These are phyloP conservation scores for Halcyon chelicuti DNA, from an alignment of 2,797 vertebrate species.

Conservation along the genomic window DNA sequence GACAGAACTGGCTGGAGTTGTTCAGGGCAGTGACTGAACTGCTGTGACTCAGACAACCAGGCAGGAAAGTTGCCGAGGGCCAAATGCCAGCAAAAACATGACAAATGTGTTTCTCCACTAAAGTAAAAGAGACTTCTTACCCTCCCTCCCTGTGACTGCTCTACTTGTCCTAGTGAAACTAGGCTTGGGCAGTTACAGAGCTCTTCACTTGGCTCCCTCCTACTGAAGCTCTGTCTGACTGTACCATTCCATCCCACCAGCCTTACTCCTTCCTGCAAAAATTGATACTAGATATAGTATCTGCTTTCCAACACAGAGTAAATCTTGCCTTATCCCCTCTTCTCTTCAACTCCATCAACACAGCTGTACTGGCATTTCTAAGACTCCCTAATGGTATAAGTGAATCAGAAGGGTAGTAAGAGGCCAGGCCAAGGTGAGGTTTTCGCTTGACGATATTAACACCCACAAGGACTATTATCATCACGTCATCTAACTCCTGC, in stretches of 20 bases:
- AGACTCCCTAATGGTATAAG: not conserved
- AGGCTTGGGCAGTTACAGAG: not conserved
- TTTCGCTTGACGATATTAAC: not conserved
- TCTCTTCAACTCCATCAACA: not conserved
- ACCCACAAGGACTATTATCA: not conserved
- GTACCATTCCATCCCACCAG: not conserved
- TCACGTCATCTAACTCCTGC: not conserved
- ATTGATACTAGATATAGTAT: not conserved
- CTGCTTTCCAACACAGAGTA: not conserved
- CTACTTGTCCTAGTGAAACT: not conserved
- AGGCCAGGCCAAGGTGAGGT: not conserved
- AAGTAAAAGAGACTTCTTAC: not conserved
- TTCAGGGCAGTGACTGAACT: not conserved
- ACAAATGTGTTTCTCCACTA: not conserved
- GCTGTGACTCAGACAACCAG: not conserved
- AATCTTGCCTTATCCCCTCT: not conserved
- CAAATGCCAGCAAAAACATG: conserved; percentile 45
- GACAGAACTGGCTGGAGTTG: not conserved
- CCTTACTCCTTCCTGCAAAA: not conserved
- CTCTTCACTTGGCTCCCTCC: not conserved
- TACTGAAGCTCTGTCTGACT: not conserved
- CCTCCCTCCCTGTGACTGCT: not conserved
- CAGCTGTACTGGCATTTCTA: not conserved
- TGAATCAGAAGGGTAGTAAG: not conserved
- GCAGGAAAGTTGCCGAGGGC: conserved; percentile 3